These are phyloP conservation scores for Hyalella azteca DNA, from an alignment of 2,888 invertebrate species.

Conservation along the genomic window DNA sequence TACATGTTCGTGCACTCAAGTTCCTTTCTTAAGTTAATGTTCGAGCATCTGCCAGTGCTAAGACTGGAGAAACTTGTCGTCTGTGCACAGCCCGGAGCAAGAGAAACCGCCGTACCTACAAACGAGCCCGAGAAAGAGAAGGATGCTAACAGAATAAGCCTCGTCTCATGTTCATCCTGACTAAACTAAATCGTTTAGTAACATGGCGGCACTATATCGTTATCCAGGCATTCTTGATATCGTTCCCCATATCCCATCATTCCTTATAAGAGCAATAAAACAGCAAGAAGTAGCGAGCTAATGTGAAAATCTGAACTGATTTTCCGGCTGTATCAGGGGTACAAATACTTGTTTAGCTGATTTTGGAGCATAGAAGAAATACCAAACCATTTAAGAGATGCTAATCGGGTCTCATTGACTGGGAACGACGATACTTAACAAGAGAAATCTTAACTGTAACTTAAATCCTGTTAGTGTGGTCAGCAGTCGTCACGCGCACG, in stretches of 20 bases:
- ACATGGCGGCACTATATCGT: not conserved
- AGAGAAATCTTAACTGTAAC: not conserved
- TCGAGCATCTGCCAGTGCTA: not conserved
- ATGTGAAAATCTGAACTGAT: too few relatives aligned
- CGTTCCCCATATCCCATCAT: too few relatives aligned
- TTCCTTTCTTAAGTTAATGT: not conserved
- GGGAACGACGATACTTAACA: not conserved
- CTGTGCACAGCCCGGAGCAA: not conserved
- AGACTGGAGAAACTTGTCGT: not conserved
- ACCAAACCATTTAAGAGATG: not conserved
- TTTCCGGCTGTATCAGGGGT: too few relatives aligned
- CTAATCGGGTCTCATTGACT: not conserved
- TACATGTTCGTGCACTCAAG: not conserved
- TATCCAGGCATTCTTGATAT: not conserved
- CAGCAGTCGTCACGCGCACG: not conserved
- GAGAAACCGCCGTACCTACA: not conserved
- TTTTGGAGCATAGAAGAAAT: too few relatives aligned
- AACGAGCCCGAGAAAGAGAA: not conserved
- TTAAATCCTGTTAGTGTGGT: not conserved
- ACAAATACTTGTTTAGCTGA: too few relatives aligned
- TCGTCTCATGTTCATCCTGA: not conserved
- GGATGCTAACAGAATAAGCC: not conserved
- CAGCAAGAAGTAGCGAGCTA: not conserved
- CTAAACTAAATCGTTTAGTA: not conserved
- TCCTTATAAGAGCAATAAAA: too few relatives aligned